Conservation (phyloP, 1,140 invertebrate species). For the Philaenus spumarius region DNA sequence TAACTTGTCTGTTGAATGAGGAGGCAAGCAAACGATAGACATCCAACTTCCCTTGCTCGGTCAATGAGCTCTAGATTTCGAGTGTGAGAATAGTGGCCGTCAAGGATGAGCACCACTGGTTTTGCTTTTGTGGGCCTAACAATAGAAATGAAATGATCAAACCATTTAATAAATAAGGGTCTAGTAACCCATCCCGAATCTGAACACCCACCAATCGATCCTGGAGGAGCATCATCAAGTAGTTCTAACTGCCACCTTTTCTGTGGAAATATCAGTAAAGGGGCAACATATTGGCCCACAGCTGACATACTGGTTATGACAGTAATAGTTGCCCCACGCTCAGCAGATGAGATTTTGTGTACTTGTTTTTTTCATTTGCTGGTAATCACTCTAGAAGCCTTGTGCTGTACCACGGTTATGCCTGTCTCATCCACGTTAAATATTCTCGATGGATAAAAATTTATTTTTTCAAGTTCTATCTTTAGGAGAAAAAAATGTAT, state of each 20-base stretch:
- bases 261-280: constrained; percentile 40
- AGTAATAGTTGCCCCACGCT: background rate
- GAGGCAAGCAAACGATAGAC: constrained; percentile 31
- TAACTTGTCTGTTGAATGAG: constrained; percentile 30
- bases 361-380: too few species aligned
- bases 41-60: constrained; percentile 27
- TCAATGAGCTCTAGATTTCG: constrained; percentile 36
- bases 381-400: too few species aligned
- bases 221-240: constrained; percentile 22
- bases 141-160: constrained; percentile 26
- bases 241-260: constrained; percentile 28
- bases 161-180: constrained; percentile 21
- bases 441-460: background rate
- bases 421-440: background rate
- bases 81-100: constrained; percentile 34
- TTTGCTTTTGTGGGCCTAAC: constrained; percentile 27
- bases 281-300: constrained; percentile 37
- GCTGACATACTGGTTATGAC: constrained; percentile 29
- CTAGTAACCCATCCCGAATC: constrained; percentile 37
- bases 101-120: constrained; percentile 36
- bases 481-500: background rate
- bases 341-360: too few species aligned
- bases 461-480: background rate
- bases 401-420: too few species aligned
- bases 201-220: constrained; percentile 31